A percentile compares a stretch with the other conserved stretches of the same genome.
phyloP scores from a whole-genome alignment of 2,888 invertebrate species.

The Pyrgus malvae region DNA sequence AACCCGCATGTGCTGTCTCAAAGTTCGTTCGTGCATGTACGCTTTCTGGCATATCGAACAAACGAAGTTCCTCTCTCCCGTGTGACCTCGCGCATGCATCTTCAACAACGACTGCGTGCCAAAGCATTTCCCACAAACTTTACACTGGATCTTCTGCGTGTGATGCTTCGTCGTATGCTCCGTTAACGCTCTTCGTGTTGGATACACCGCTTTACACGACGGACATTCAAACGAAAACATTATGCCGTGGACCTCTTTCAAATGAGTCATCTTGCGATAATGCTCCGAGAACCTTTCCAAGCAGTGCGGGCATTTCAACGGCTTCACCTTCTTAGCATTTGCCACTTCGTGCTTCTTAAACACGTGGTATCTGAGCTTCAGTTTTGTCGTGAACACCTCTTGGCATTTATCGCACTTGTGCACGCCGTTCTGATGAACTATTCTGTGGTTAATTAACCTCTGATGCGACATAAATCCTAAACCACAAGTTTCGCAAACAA shows the following conservation, averaged over 20 bases:
- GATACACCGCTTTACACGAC: constrained; percentile 57
- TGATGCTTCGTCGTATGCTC: constrained; percentile 70
- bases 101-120: constrained; percentile 64
- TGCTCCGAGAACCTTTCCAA: constrained; percentile 71
- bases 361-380: constrained; percentile 65
- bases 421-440: constrained; percentile 65
- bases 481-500: constrained; percentile 73
- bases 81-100: constrained; percentile 67
- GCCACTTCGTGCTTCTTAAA: constrained; percentile 66
- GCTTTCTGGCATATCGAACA: constrained; percentile 67
- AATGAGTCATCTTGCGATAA: constrained; percentile 70
- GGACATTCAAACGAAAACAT: constrained; percentile 66
- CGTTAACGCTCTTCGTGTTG: constrained; percentile 63
- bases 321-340: constrained; percentile 62
- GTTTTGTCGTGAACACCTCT: constrained; percentile 63
- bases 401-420: constrained; percentile 67
- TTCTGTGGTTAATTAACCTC: constrained; percentile 63
- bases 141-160: constrained; percentile 67
- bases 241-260: constrained; percentile 67
- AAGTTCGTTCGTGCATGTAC: constrained; percentile 69
- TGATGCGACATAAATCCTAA: constrained; percentile 72
- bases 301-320: constrained; percentile 71
- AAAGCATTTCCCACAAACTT: constrained; percentile 68
- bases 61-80: constrained; percentile 67
- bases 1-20: constrained; percentile 67